A percentile compares a stretch with the other conserved stretches of the same genome.
Evolutionary conservation across 2,888 invertebrate genomes (phyloP).

Genomic region (Blastobasis lacticolella): DNA sequence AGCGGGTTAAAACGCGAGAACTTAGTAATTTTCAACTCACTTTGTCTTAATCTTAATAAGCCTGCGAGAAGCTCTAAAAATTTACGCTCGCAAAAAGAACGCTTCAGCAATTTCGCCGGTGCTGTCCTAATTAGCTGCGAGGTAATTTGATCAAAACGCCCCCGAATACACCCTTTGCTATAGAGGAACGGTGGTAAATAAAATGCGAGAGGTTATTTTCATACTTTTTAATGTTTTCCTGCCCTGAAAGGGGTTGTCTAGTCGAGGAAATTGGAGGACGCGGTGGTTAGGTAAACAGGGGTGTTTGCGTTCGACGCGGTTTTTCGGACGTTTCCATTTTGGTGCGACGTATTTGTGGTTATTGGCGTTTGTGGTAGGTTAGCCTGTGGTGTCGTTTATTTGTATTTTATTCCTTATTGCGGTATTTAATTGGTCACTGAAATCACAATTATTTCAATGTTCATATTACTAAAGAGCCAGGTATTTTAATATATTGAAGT

Average conservation of each 20-base stretch:
- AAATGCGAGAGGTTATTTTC: conserved; percentile 2
- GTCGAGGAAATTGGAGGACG: conserved; percentile 38
- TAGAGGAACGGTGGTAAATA: background rate
- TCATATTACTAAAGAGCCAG: too few species aligned
- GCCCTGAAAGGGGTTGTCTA: conserved; percentile 31
- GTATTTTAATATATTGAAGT: too few species aligned
- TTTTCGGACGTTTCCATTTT: background rate
- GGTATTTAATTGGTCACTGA: too few species aligned
- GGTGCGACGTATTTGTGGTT: too few species aligned
- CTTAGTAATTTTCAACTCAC: too few species aligned
- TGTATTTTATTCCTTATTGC: too few species aligned
- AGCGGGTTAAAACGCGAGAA: too few species aligned
- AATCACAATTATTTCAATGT: too few species aligned
- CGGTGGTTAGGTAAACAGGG: conserved; percentile 22
- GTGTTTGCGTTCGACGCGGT: conserved; percentile 15
- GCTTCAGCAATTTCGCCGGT: conserved; percentile 5
- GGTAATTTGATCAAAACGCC: conserved; percentile 29
- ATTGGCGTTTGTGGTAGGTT: too few species aligned
- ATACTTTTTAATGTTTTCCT: conserved; percentile 30
- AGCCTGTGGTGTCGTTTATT: too few species aligned
- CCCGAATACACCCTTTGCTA: conserved; percentile 15
- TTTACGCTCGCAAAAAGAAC: conserved; percentile 1
- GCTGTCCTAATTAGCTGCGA: conserved; percentile 25
- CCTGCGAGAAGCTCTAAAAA: conserved; percentile 8
- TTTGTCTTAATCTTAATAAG: background rate